Evolutionary conservation across 2,888 invertebrate species (phyloP), one percentile per base, ranked within the genome.

Genomic region (Epistrophella euchroma): DNA sequence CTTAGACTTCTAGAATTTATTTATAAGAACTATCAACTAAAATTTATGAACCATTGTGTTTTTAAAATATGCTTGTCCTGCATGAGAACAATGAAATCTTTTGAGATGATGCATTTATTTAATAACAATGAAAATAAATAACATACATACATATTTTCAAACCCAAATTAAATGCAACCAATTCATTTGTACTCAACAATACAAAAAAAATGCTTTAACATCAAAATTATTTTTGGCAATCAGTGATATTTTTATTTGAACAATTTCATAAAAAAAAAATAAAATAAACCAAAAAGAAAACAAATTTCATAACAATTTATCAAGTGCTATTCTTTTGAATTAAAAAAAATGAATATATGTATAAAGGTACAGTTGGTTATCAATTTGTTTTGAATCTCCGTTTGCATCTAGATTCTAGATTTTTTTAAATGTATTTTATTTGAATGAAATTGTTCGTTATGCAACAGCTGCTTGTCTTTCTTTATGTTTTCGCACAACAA

Each of bases 361-460:
- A 72, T 66, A 56, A 77, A 56, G 66, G 0, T 1, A 68, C 28
- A 70, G 6, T 76, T 62, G 43, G 66, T 60, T 71, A 77, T 76
- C 71, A 82, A 76, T 76, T 77, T 72, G 11, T 68, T 71, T 3
- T 9, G 37, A 43, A 56, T 55, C 62, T 15, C 6, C 37, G 55
- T 45, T 43, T 68, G 11, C 28, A 25, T 32, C 40, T n/a, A 9
- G 28, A 22, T 17, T 32, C 40, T n/a, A 9, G 28, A 22, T 17
- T 52, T 28, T 76, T 47, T 55, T 17, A 37, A 76, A 40, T 76
- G 37, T 19, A 45, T 76, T 58, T 60, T 11, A 28, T 68, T 66
- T 66, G 25, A 52, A 52, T 25, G 50, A 52, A 52, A 52, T 6
- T 66, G 22, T 52, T 22, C 43, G 35, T 55, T 35, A 32, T 52